A percentile compares a stretch with the other conserved stretches of the same genome.
Conservation (phyloP, 1,140 invertebrate species). For the Philotrypesis tridentata region DNA sequence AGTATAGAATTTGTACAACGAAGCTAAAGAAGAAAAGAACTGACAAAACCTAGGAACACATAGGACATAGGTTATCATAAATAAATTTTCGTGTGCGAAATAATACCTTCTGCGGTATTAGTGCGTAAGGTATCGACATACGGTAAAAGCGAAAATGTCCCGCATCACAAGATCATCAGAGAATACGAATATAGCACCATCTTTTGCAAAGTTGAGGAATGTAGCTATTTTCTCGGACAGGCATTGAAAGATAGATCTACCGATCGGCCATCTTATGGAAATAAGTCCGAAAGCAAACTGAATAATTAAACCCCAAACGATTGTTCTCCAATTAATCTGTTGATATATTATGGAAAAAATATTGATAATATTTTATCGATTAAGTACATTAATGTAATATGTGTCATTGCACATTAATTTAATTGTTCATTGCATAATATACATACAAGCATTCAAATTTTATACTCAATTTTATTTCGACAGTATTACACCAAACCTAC, state of each 20-base stretch:
- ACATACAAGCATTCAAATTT: too few relatives aligned
- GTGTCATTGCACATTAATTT: too few relatives aligned
- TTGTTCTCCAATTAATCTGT: conserved; percentile 84
- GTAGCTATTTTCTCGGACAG: conserved; percentile 85
- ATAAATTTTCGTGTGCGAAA: neutral
- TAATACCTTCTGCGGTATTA: neutral
- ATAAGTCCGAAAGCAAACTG: conserved; percentile 92
- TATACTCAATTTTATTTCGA: neutral
- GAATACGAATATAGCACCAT: conserved; percentile 90
- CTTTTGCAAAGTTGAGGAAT: conserved; percentile 86
- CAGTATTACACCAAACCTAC: neutral
- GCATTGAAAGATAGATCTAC: conserved; percentile 85
- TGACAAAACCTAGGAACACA: conserved; percentile 80
- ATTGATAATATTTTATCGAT: too few relatives aligned
- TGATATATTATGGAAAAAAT: too few relatives aligned
- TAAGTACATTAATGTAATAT: too few relatives aligned
- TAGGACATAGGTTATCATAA: neutral
- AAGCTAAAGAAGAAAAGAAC: conserved; percentile 95
- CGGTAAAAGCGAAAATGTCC: conserved; percentile 87
- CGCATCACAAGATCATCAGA: conserved; percentile 80
- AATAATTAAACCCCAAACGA: conserved; percentile 85
- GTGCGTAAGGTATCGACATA: conserved; percentile 68
- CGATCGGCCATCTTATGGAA: conserved; percentile 88
- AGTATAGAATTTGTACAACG: conserved; percentile 89
- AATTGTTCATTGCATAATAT: neutral